These are phyloP conservation scores for Pseudopodoces humilis DNA, from an alignment of 2,113 vertebrate species.

Conservation along the genomic window DNA sequence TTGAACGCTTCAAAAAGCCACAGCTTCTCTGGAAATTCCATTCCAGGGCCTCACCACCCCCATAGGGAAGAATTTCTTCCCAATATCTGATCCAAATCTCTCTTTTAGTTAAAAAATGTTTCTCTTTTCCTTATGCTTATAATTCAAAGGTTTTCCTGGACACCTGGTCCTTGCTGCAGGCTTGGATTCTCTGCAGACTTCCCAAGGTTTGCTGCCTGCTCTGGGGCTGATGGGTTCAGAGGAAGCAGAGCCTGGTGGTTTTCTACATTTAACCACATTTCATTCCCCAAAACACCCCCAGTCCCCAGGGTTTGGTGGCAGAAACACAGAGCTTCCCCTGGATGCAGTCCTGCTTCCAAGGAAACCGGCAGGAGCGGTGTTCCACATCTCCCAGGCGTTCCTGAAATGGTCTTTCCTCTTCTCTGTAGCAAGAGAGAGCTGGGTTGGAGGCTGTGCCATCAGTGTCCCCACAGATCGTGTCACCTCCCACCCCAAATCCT, in stretches of 20 bases:
- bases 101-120: not conserved
- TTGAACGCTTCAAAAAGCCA: not conserved
- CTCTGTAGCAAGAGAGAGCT: not conserved
- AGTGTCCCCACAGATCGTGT: not conserved
- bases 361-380: not conserved
- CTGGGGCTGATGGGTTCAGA: not conserved
- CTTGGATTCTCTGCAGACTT: not conserved
- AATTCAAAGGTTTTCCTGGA: not conserved
- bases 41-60: not conserved
- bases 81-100: not conserved
- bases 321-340: not conserved
- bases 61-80: not conserved
- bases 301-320: not conserved
- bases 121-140: not conserved
- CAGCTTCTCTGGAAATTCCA: not conserved
- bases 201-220: not conserved
- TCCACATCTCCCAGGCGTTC: not conserved
- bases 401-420: not conserved
- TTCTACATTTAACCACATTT: not conserved
- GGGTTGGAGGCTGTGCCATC: not conserved
- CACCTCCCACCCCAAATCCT: not conserved
- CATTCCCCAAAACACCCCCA: not conserved
- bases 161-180: not conserved
- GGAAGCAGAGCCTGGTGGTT: not conserved
- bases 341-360: slow-evolving; percentile 7